phyloP scores from a whole-genome alignment of 2,888 invertebrate genomes.

The Sphinx pinastri region DNA sequence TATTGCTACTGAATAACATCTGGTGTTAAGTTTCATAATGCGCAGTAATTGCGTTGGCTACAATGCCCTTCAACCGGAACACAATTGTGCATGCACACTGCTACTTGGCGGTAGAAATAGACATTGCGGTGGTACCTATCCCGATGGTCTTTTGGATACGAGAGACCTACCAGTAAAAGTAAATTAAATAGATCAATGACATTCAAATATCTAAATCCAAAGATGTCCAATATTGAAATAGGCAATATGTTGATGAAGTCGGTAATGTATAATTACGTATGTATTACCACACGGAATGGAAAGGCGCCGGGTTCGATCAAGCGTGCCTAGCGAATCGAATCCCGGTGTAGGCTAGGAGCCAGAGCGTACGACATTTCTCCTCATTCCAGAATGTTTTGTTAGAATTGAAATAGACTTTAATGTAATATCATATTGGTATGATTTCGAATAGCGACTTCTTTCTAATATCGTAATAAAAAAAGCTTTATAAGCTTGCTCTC shows the following conservation, averaged over 20 bases:
- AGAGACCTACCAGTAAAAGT: too few relatives aligned
- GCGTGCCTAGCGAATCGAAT: slow-evolving; percentile 43
- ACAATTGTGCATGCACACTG: too few relatives aligned
- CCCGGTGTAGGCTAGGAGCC: slow-evolving; percentile 32
- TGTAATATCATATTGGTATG: not conserved
- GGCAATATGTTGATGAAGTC: slow-evolving; percentile 1
- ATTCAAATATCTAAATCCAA: not conserved
- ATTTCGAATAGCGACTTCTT: too few relatives aligned
- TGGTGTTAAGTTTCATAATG: too few relatives aligned
- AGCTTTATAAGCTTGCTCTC: too few relatives aligned
- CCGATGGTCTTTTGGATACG: too few relatives aligned
- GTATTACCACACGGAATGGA: slow-evolving; percentile 42
- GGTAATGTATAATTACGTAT: slow-evolving; percentile 42
- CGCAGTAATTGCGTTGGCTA: too few relatives aligned
- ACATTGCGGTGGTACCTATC: too few relatives aligned
- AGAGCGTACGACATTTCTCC: not conserved
- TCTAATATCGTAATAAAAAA: too few relatives aligned
- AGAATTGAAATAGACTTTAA: not conserved
- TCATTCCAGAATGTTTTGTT: not conserved
- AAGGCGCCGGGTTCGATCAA: slow-evolving; percentile 45
- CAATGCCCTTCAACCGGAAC: too few relatives aligned
- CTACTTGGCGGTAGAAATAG: too few relatives aligned
- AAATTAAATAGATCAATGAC: not conserved
- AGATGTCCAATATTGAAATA: not conserved
- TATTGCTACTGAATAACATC: too few relatives aligned